Percentiles rank a stretch among this genome's conserved stretches.
phyloP scores from a whole-genome alignment of 1,140 invertebrate species.

The Metopolophium dirhodum region DNA sequence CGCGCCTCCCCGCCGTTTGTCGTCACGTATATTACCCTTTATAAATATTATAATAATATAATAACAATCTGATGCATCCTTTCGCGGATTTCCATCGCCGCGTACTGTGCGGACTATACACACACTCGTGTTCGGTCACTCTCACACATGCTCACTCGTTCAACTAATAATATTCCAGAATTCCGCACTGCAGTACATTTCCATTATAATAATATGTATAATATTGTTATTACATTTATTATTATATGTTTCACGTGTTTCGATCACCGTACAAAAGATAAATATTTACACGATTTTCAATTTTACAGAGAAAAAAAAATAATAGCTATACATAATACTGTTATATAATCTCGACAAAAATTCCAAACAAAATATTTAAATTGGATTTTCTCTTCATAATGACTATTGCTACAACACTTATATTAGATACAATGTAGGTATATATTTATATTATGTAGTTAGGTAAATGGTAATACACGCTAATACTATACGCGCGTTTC shows the following conservation, averaged over 20 bases:
- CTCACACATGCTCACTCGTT: background rate
- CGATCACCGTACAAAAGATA: background rate
- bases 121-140: background rate
- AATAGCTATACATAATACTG: background rate
- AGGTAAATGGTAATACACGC: background rate
- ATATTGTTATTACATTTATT: background rate
- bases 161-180: constrained; percentile 11
- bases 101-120: background rate
- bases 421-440: background rate
- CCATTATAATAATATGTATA: background rate
- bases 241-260: background rate
- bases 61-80: background rate
- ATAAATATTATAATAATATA: background rate
- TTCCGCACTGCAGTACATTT: background rate
- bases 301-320: constrained; percentile 1
- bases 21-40: constrained; percentile 5
- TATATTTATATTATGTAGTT: background rate
- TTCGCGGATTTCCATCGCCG: background rate
- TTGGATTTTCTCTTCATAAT: constrained; percentile 35
- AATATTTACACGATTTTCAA: constrained; percentile 39
- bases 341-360: constrained; percentile 12
- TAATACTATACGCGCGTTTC: background rate
- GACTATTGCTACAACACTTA: constrained; percentile 1
- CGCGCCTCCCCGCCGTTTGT: background rate
- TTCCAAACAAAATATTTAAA: constrained; percentile 41